These are phyloP conservation scores for Labroides dimidiatus DNA, from an alignment of 2,797 vertebrate species.

Conservation along the genomic window DNA sequence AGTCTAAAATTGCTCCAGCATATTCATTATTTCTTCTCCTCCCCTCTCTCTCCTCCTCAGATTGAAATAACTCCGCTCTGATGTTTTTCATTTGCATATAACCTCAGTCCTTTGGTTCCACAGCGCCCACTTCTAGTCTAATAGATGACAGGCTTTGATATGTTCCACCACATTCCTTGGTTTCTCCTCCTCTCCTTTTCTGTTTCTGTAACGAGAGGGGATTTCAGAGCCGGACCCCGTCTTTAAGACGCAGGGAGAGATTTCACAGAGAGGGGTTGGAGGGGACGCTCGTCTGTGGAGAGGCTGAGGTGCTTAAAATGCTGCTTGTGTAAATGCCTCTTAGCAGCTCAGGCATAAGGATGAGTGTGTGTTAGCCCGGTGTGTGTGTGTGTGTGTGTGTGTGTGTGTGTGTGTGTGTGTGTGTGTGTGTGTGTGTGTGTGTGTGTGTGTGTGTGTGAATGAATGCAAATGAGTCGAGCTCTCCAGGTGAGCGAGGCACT, in stretches of 20 bases:
- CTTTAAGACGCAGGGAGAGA: slow-evolving; percentile 23
- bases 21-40: background rate
- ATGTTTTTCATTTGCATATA: slow-evolving; percentile 44
- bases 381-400: slow-evolving; percentile 13
- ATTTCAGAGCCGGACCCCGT: slow-evolving; percentile 40
- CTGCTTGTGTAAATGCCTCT: slow-evolving; percentile 53
- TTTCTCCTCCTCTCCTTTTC: slow-evolving; percentile 12
- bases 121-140: slow-evolving; percentile 8
- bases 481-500: slow-evolving; percentile 7
- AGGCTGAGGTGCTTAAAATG: slow-evolving; percentile 47
- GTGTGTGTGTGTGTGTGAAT: background rate
- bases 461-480: slow-evolving; percentile 21
- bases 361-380: slow-evolving; percentile 23
- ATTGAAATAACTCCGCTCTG: slow-evolving; percentile 29
- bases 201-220: background rate
- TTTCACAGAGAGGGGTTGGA: slow-evolving; percentile 39
- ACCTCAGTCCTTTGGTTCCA: slow-evolving; percentile 22
- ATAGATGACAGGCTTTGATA: slow-evolving; percentile 46
- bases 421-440: slow-evolving; percentile 13
- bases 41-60: background rate
- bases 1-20: background rate
- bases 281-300: slow-evolving; percentile 19
- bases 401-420: slow-evolving; percentile 1
- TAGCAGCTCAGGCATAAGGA: slow-evolving; percentile 45
- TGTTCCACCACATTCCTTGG: slow-evolving; percentile 27